Conservation (phyloP, 2,888 invertebrate genomes). For the Julus scanicus region DNA sequence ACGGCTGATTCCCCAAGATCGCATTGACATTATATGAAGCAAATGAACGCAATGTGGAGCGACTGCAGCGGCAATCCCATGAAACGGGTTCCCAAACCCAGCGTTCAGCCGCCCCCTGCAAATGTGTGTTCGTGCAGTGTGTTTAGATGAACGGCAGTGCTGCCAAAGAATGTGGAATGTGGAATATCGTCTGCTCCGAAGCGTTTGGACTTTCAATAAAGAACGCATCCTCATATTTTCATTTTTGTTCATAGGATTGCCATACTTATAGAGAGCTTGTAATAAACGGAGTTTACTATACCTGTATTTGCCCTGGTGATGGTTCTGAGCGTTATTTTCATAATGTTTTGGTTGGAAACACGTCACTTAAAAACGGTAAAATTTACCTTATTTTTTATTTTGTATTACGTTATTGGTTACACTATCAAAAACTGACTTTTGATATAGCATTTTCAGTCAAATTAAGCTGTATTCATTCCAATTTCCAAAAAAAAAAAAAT, state of each 20-base stretch:
- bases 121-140: conserved; percentile 36
- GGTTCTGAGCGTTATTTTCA: not conserved
- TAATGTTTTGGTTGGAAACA: not conserved
- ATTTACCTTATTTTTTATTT: no score
- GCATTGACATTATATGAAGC: not conserved
- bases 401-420: no score
- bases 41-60: not conserved
- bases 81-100: not conserved
- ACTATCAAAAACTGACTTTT: no score
- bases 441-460: no score
- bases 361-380: no score
- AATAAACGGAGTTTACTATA: conserved; percentile 36
- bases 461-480: no score
- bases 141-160: conserved; percentile 7
- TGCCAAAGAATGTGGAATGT: not conserved
- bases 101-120: not conserved
- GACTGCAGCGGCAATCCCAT: conserved; percentile 10
- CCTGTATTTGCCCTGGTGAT: not conserved
- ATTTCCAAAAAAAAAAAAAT: no score
- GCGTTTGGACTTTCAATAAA: not conserved
- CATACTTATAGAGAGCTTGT: conserved; percentile 29
- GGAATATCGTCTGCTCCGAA: not conserved
- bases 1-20: not conserved
- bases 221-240: conserved; percentile 24
- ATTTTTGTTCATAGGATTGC: conserved; percentile 3